phyloP scores from a whole-genome alignment of 2,797 vertebrate genomes.

The Antennarius maculatus region DNA sequence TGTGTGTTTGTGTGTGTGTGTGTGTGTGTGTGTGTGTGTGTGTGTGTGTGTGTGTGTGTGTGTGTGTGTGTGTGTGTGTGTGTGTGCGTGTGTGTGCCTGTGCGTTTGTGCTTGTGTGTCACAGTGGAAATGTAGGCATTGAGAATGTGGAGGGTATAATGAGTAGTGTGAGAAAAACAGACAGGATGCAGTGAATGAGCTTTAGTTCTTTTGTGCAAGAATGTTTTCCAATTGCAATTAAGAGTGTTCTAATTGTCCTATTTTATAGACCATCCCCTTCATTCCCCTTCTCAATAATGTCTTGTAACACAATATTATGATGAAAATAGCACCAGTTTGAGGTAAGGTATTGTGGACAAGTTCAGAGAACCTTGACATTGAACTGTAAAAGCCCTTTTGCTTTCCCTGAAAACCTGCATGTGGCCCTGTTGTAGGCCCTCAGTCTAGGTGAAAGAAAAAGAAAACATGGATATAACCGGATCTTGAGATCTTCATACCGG shows the following conservation, averaged over 20 bases:
- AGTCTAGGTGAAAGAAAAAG: slow-evolving; percentile 52
- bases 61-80: slow-evolving; percentile 1
- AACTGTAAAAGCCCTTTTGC: slow-evolving; percentile 22
- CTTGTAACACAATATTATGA: slow-evolving; percentile 46
- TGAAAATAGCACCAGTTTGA: slow-evolving; percentile 31
- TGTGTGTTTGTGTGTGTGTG: slow-evolving; percentile 3
- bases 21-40: slow-evolving; percentile 3
- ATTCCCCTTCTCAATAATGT: slow-evolving; percentile 27
- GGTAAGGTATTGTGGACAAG: slow-evolving; percentile 40
- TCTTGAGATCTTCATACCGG: slow-evolving; percentile 60
- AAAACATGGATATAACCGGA: slow-evolving; percentile 45
- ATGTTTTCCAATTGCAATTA: slow-evolving; percentile 35
- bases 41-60: slow-evolving; percentile 15
- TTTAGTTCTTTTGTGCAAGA: slow-evolving; percentile 24
- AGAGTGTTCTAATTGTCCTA: slow-evolving; percentile 29
- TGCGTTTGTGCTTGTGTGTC: slow-evolving; percentile 14
- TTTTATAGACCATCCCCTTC: not conserved
- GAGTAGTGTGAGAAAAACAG: slow-evolving; percentile 40
- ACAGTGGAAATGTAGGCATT: slow-evolving; percentile 46
- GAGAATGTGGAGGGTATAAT: slow-evolving; percentile 31
- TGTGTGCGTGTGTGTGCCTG: slow-evolving; percentile 5
- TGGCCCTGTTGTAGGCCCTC: slow-evolving; percentile 16
- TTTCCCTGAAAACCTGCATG: slow-evolving; percentile 24
- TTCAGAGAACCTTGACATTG: slow-evolving; percentile 19
- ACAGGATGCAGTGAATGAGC: slow-evolving; percentile 22